Percentiles rank a stretch among this genome's conserved stretches.
Conservation (phyloP, 1,140 invertebrate genomes). For the Dinoponera quadriceps region DNA sequence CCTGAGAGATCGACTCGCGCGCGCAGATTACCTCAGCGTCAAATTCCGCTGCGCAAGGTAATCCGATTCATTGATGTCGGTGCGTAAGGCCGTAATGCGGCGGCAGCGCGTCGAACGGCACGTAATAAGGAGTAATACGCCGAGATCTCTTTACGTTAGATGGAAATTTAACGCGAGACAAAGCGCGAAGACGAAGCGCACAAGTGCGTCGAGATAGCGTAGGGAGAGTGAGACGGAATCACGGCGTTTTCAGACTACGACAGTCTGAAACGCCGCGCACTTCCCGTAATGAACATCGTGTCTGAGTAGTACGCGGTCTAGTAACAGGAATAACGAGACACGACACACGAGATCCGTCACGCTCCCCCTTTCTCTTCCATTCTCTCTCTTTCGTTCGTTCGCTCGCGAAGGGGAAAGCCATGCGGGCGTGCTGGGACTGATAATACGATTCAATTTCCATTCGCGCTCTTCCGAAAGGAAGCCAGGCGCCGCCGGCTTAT, state of each 20-base stretch:
- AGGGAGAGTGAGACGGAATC: constrained; percentile 27
- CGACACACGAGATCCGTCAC: constrained; percentile 30
- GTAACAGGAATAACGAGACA: constrained; percentile 60
- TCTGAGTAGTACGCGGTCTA: constrained; percentile 48
- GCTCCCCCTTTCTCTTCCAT: background rate
- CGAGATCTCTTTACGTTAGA: constrained; percentile 48
- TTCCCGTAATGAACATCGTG: constrained; percentile 67
- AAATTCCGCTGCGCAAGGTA: background rate
- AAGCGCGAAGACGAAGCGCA: constrained; percentile 19
- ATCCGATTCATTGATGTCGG: constrained; percentile 8
- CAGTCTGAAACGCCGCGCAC: constrained; percentile 61
- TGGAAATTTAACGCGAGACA: constrained; percentile 41
- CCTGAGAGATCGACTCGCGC: too few species aligned
- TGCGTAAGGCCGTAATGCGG: background rate
- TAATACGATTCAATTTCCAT: constrained; percentile 73
- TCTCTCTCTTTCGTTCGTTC: background rate
- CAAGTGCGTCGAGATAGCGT: background rate
- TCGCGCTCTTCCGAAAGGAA: constrained; percentile 25
- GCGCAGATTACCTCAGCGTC: background rate
- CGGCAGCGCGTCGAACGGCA: constrained; percentile 3
- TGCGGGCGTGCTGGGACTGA: constrained; percentile 63
- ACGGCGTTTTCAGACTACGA: constrained; percentile 56
- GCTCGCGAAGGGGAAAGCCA: constrained; percentile 22
- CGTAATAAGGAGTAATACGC: constrained; percentile 23
- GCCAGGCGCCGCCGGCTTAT: constrained; percentile 5